Evolutionary conservation across 2,797 vertebrate genomes (phyloP), one percentile per base, ranked within the genome.

Genomic region (Crax fasciolata): DNA sequence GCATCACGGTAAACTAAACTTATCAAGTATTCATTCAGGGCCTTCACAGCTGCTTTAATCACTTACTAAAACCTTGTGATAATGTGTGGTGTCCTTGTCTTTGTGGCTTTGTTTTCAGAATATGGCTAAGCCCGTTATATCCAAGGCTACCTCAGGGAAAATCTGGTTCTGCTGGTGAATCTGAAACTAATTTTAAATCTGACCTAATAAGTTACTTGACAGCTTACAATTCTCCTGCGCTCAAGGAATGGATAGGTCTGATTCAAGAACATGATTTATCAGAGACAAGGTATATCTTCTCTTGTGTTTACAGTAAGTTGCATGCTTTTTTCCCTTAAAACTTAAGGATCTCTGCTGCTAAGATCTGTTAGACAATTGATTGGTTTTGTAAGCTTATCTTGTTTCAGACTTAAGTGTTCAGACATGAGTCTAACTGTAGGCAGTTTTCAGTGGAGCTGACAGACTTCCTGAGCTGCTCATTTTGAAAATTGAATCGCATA

Each of bases 61-160:
- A 3, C 3, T 1, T 78, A 25, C 1, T 90, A 48, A 76, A 82
- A 15, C 13, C 3, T 9, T 24, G 6, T 82, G 38, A 66, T 92
- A 44, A 75, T 66, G 6, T 4, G 1, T 51, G 3, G 3, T 84
- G 16, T 92, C 11, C 55, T 61, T 87, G 10, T 39, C 81, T 65
- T 32, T 72, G 7, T 94, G 41, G 7, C 39, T 87, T 92, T 58
- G 66, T 63, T 58, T 95, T 91, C 89, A 99, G 99, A 94, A 98
- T 99, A 89, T 99, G 99, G 99, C 92, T 99, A 98, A 99, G 99
- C 92, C 99, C 99, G 65, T 93, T 99, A 87, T 99, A 99, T 98
- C 98, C 98, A 94, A 98, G 94, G 92, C 96, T 99, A 84, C 98
- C 98, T 63, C 95, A 97, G 19, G 99, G 98, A 94, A 96, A 98